Base-by-base conservation (phyloP, 2,113 vertebrate species). In the Nettapus auritus region DNA sequence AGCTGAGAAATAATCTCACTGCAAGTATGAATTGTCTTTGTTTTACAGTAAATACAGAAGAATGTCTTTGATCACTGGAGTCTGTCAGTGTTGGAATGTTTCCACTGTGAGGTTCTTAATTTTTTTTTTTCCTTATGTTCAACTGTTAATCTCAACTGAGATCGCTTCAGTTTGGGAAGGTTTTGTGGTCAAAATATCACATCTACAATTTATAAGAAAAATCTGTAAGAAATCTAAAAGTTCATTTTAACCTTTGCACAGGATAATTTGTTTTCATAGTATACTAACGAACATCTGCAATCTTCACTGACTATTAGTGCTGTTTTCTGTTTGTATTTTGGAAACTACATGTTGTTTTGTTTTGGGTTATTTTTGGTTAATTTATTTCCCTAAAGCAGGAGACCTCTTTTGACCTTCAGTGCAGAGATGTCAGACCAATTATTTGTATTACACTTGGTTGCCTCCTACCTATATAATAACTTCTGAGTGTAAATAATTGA, bases 361-460 rank as follows among this genome's bases (percentile, higher is more conserved):
- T 96, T 96, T 93, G 83, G 74, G 31, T 20, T 42, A 86, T 81
- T 92, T 94, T 96, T 79, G 88, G 81, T 97, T 96, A 88, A 94
- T 96, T 97, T 96, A 95, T 96, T 98, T 98, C 88, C 95, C 96
- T 96, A 91, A 98, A 98, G 95, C 97, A 97, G 97, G 95, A 98
- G 96, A 98, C 94, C 96, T 98, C 97, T 96, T 98, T 97, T 97
- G 97, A 98, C 97, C 97, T 98, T 98, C 97, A 97, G 94, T 98
- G 97, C 97, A 97, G 97, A 98, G 97, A 98, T 97, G 96, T 98
- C 97, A 98, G 98, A 98, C 98, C 98, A 98, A 97, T 98, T 98
- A 97, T 98, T 98, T 98, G 96, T 98, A 98, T 98, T 98, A 97
- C 98, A 98, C 96, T 98, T 98, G 97, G 97, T 98, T 98, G 98